Evolutionary conservation across 2,888 invertebrate species (phyloP).

Genomic region (Polymixis lichenea): DNA sequence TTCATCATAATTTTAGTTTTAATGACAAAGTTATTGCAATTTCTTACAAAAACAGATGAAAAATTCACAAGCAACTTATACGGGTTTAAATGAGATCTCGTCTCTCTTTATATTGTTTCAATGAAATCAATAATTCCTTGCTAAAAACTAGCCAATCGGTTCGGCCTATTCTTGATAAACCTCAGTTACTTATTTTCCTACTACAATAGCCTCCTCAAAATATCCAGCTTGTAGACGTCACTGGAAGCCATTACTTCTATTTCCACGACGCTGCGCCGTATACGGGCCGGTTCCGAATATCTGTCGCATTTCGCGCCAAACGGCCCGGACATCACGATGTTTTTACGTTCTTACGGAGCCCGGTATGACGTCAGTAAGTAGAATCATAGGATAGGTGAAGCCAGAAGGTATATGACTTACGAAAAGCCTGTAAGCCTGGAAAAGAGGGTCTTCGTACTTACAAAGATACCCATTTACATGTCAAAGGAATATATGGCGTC

Average conservation of each 20-base stretch:
- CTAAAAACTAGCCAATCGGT: not conserved
- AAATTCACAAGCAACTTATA: not conserved
- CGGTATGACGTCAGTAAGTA: constrained; percentile 46
- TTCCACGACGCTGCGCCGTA: constrained; percentile 58
- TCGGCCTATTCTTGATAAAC: not conserved
- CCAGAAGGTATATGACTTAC: constrained; percentile 36
- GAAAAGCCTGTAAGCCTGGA: not conserved
- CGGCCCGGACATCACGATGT: constrained; percentile 69
- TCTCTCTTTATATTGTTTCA: not conserved
- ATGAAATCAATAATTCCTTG: not conserved
- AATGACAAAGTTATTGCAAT: not conserved
- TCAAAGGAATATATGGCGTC: not conserved
- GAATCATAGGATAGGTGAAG: not conserved
- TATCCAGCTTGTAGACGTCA: constrained; percentile 51
- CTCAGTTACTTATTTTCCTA: constrained; percentile 21
- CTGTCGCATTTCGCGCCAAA: constrained; percentile 69
- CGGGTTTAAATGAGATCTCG: not conserved
- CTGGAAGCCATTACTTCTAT: constrained; percentile 57
- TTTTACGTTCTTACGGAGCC: constrained; percentile 66
- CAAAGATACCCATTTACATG: not conserved
- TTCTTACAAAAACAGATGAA: not conserved
- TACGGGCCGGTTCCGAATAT: constrained; percentile 60
- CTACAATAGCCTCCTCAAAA: constrained; percentile 33
- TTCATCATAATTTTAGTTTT: not conserved
- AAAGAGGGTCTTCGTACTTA: not conserved